Conservation (phyloP, 1,140 invertebrate species). For the Protaetia brevitarsis region DNA sequence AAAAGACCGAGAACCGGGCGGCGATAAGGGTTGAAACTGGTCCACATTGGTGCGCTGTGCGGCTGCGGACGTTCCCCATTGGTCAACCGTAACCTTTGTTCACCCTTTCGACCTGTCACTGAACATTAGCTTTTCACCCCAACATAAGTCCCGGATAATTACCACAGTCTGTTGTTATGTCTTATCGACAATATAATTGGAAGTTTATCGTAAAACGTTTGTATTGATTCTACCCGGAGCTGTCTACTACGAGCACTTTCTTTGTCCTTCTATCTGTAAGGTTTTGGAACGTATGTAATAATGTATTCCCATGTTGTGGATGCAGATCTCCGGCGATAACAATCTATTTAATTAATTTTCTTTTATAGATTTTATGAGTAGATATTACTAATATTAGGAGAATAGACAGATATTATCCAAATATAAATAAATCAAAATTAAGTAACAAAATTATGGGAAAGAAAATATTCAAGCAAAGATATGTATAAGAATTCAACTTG, state of each 20-base stretch:
- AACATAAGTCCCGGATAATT: background rate
- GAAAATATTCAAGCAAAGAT: too few species aligned
- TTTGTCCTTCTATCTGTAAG: too few species aligned
- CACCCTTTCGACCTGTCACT: constrained; percentile 43
- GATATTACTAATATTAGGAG: too few species aligned
- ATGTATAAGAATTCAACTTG: too few species aligned
- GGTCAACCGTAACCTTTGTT: constrained; percentile 35
- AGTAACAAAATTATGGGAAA: too few species aligned
- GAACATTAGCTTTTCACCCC: constrained; percentile 34
- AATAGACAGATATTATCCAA: too few species aligned
- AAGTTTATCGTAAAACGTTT: constrained; percentile 7
- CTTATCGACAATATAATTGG: constrained; percentile 11
- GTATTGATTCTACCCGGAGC: background rate
- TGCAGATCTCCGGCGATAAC: too few species aligned
- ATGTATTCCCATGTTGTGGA: too few species aligned
- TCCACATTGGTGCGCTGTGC: constrained; percentile 36
- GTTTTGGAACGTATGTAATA: too few species aligned
- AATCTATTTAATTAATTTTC: too few species aligned
- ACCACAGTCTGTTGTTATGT: background rate
- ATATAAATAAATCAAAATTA: too few species aligned
- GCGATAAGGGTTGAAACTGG: constrained; percentile 33
- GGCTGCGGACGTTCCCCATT: constrained; percentile 31
- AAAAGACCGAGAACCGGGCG: constrained; percentile 43
- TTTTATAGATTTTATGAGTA: too few species aligned
- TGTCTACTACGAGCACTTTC: background rate